Percentiles rank a stretch among this genome's conserved stretches.
Conservation (phyloP, 2,113 vertebrate genomes). For the Hippocampus zosterae region DNA sequence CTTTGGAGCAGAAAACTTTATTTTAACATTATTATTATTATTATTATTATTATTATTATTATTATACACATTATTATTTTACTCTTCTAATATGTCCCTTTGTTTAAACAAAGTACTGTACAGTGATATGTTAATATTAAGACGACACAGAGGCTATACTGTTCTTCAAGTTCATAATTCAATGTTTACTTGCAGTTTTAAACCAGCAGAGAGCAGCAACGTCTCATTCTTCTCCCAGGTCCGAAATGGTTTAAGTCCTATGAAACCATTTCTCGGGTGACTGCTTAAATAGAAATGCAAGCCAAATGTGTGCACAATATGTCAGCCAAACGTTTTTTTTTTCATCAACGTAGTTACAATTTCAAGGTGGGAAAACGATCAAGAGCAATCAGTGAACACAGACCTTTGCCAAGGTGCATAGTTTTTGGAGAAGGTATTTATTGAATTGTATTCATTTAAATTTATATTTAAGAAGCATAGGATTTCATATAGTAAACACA, state of each 20-base stretch:
- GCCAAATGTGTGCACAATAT: too few species aligned
- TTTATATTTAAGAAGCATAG: too few species aligned
- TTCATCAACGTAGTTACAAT: too few species aligned
- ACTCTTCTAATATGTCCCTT: neutral
- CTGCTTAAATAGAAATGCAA: neutral
- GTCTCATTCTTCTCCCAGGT: neutral
- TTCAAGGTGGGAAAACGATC: too few species aligned
- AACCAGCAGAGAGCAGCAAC: slow-evolving; percentile 45
- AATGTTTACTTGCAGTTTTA: slow-evolving; percentile 27
- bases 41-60: neutral
- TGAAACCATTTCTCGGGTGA: too few species aligned
- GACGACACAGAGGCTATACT: neutral
- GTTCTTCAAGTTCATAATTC: neutral
- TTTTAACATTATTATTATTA: neutral
- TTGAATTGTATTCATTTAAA: too few species aligned
- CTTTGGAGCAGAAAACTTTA: neutral
- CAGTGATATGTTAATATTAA: neutral
- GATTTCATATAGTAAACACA: too few species aligned
- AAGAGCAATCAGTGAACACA: too few species aligned
- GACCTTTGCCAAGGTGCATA: too few species aligned
- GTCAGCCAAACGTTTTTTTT: too few species aligned
- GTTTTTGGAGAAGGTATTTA: too few species aligned
- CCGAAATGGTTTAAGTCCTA: too few species aligned
- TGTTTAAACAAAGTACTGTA: neutral
- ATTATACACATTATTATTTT: neutral